Conservation (phyloP, 2,113 vertebrate species). For the Lycocorax pyrrhopterus region DNA sequence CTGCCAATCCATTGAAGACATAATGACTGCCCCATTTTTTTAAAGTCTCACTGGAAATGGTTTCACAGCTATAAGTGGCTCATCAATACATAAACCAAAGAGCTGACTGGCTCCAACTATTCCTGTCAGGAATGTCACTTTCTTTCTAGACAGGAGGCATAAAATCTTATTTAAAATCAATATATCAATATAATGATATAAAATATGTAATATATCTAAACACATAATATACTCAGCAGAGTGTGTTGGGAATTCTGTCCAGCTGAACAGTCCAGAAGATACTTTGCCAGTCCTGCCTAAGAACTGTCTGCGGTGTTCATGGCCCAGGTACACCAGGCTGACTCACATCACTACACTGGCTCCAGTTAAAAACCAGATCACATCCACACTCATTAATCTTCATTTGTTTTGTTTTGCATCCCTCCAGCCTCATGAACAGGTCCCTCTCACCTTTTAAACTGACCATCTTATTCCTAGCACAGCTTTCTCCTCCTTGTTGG, state of each 20-base stretch:
- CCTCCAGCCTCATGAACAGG: not conserved
- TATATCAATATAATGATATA: not conserved
- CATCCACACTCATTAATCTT: not conserved
- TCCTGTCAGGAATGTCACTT: not conserved
- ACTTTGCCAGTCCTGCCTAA: not conserved
- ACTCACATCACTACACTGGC: not conserved
- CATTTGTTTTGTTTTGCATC: not conserved
- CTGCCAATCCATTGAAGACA: not conserved
- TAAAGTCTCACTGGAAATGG: not conserved
- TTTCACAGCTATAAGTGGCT: not conserved
- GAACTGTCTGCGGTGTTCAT: not conserved
- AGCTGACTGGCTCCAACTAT: not conserved
- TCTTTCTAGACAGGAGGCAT: not conserved
- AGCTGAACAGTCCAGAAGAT: not conserved
- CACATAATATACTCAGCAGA: not conserved
- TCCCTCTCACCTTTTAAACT: not conserved
- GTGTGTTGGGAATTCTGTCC: not conserved
- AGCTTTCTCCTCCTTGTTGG: not conserved
- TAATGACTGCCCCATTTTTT: not conserved
- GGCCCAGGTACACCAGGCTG: not conserved
- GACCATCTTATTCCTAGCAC: not conserved
- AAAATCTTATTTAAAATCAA: not conserved
- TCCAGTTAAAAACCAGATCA: not conserved
- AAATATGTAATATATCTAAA: not conserved
- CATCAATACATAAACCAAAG: not conserved